Evolutionary conservation across 2,797 vertebrate genomes (phyloP), one percentile per base, ranked within the genome.

Genomic region (Pseudochromis fuscus): DNA sequence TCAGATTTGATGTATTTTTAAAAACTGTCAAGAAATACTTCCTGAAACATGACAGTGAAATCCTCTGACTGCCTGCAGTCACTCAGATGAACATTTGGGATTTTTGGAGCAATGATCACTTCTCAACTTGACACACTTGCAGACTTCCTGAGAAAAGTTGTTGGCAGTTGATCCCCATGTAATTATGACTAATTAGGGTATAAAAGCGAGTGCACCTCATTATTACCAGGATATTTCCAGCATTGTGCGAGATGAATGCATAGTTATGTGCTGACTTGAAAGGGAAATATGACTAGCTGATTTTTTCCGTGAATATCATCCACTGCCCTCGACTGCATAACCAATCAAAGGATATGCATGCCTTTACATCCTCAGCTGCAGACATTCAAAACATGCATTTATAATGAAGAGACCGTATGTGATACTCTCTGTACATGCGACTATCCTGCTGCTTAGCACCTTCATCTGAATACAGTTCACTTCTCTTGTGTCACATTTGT

Each of bases 51-150:
- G 7, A 48, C 15, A 35, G 7, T 44, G 27, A 44, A 51, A 59
- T 33, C 50, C 21, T 7, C 33, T 45, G 56, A 33, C 51, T 66
- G 7, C 15, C 18, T n/a, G 72, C 30, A 13, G 57, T 72, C 63
- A n/a, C n/a, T n/a, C 78, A 73, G 40, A 55, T 35, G n/a, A 81
- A 52, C 38, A 48, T 77, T 70, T 75, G 46, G 42, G 62, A 62
- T 40, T 55, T 61, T 19, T 55, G 42, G 46, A 61, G 24, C 45
- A 30, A 27, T 27, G 7, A 63, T 62, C 21, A 10, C 10, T 35
- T 58, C 38, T 33, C 15, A 38, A 35, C 2, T 24, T 55, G 59
- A 61, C 51, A 72, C 69, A 69, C 31, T 75, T 51, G 31, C 27
- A 66, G 28, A 62, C 49, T 23, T 55, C 24, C 42, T 40, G 13